Conservation (phyloP, 2,797 vertebrate species). For the Melanotaenia pygmaea region DNA sequence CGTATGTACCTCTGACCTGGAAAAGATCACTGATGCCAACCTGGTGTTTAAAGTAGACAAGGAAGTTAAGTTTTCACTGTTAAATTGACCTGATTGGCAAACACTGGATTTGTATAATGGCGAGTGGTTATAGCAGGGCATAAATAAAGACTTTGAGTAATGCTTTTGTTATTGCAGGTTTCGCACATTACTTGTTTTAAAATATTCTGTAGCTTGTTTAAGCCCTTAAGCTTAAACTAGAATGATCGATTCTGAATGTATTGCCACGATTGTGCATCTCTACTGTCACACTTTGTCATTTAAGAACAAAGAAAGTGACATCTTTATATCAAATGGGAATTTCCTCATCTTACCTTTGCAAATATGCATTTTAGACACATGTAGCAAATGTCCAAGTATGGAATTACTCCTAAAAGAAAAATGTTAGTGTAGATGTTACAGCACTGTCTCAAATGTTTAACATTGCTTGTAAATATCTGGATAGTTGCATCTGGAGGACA, state of each 20-base stretch:
- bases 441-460: neutral
- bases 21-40: conserved; percentile 13
- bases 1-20: conserved; percentile 18
- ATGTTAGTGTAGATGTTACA: neutral
- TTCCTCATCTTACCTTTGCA: neutral
- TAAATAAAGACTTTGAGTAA: neutral
- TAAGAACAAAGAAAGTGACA: no score
- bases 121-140: neutral
- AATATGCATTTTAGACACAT: neutral
- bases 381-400: neutral
- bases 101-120: neutral
- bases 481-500: neutral
- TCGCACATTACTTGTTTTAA: no score
- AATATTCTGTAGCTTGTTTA: no score
- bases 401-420: neutral
- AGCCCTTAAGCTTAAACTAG: no score
- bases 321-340: neutral
- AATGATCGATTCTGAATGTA: neutral
- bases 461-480: neutral
- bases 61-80: neutral
- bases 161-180: neutral
- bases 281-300: no score
- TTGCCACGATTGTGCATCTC: neutral
- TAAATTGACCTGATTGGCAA: neutral
- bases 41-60: neutral